Evolutionary conservation across 2,888 invertebrate species (phyloP), one percentile per base, ranked within the genome.

Genomic region (Himalopsyche anomala): DNA sequence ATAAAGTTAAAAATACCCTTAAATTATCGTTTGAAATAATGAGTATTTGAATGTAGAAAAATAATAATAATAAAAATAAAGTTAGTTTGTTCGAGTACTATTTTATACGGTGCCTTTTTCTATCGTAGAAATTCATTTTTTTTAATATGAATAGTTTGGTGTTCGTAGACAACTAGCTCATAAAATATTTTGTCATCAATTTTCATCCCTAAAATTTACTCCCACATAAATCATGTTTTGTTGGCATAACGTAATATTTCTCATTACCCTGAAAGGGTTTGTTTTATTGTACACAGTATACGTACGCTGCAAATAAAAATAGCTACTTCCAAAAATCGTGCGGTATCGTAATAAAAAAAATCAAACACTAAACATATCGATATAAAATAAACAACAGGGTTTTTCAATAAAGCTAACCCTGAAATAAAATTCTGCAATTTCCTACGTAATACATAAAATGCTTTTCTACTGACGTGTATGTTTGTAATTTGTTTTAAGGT

Each of bases 351-450:
- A 11, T 80, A 80, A 80, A 80, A 45, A n/a, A 80, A 80, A 28
- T 42, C n/a, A 45, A 19, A 80, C 19, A 80, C 38, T 4, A 12
- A 3, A 80, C 36, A 0, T 80, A 42, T 80, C 80, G 40, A 12
- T n/a, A 15, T 19, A 36, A 38, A 80, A 80, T 62, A 62, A 19
- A 62, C 62, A 62, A 62, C 28, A 28, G 9, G 19, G n/a, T 62
- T 19, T 62, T 62, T 62, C 62, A 28, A 62, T 62, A 62, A 19
- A 2, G 19, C 8, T 62, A 19, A 6, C 19, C 62, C 62, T n/a
- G 36, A 42, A 80, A 80, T 28, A 80, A 28, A 80, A 80, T 15
- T 51, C 4, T 80, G 80, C 80, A 80, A 80, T 80, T 80, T 80
- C 80, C 80, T 80, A n/a, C n/a, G 19, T 11, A 9, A 28, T 38